phyloP scores from a whole-genome alignment of 2,888 invertebrate genomes.

The Pristionchus maxplancki region DNA sequence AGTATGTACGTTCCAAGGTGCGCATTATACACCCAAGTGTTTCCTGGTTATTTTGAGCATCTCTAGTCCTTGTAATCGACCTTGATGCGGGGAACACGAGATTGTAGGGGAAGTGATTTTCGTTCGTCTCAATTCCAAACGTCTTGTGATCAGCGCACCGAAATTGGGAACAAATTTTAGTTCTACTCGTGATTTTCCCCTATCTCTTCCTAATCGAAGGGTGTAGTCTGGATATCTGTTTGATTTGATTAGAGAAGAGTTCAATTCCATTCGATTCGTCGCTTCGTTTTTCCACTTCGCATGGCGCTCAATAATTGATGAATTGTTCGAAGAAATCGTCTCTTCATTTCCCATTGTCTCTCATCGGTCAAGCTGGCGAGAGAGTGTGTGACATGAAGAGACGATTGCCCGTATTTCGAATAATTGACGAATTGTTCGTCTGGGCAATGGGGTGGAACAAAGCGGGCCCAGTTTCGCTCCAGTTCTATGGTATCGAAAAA shows the following conservation, averaged over 20 bases:
- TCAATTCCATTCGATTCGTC: neutral
- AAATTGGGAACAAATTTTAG: neutral
- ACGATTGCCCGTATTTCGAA: too few species aligned
- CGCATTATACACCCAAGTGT: too few species aligned
- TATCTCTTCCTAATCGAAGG: neutral
- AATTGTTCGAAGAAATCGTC: too few species aligned
- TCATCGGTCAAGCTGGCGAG: too few species aligned
- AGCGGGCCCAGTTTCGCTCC: neutral
- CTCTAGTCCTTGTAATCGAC: too few species aligned
- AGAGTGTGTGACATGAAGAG: too few species aligned
- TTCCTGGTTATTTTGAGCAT: too few species aligned
- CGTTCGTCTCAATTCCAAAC: neutral
- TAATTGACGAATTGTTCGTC: neutral
- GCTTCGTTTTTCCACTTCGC: neutral
- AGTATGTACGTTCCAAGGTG: too few species aligned
- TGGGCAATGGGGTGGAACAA: neutral
- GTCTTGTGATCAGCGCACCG: neutral
- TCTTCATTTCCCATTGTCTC: too few species aligned
- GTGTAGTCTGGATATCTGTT: conserved; percentile 8
- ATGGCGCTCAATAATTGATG: neutral
- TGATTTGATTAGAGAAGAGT: neutral
- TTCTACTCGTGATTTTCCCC: neutral
- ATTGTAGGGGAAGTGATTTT: neutral
- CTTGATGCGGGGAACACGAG: neutral
- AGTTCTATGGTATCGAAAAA: neutral